A percentile compares a stretch with the other conserved stretches of the same genome.
phyloP scores from a whole-genome alignment of 2,113 vertebrate species.

The Pungitius pungitius region DNA sequence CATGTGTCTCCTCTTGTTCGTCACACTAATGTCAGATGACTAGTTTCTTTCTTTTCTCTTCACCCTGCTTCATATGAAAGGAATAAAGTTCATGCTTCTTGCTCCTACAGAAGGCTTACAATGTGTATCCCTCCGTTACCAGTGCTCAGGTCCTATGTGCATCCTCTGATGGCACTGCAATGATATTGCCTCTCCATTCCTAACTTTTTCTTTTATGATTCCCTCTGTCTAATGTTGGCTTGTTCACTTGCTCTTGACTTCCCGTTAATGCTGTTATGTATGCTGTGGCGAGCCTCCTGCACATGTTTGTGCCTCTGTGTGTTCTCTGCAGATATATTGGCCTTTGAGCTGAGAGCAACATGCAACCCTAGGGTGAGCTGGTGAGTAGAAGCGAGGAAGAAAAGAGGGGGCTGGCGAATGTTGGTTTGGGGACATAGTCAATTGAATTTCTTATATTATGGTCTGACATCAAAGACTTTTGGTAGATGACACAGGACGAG shows the following conservation, averaged over 20 bases:
- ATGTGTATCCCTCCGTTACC: neutral
- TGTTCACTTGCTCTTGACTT: slow-evolving; percentile 13
- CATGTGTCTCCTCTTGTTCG: neutral
- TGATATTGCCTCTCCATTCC: slow-evolving; percentile 1
- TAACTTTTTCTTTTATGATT: slow-evolving; percentile 1
- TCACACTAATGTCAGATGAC: slow-evolving; percentile 29
- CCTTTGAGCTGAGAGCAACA: slow-evolving; percentile 36
- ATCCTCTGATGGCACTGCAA: slow-evolving; percentile 34
- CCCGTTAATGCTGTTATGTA: slow-evolving; percentile 41
- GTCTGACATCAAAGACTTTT: neutral
- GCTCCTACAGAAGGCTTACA: slow-evolving; percentile 17
- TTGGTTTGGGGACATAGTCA: slow-evolving; percentile 13
- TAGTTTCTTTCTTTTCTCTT: slow-evolving; percentile 15
- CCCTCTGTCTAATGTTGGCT: neutral
- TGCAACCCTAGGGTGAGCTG: slow-evolving; percentile 22
- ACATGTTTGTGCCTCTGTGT: slow-evolving; percentile 28
- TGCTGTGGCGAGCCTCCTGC: slow-evolving; percentile 35
- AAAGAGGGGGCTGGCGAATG: neutral
- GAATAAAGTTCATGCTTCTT: slow-evolving; percentile 29
- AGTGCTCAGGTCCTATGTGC: slow-evolving; percentile 4
- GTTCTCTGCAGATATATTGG: slow-evolving; percentile 42
- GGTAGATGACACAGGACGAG: neutral
- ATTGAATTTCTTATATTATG: neutral
- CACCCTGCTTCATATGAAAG: slow-evolving; percentile 40
- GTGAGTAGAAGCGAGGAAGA: slow-evolving; percentile 32